Evolutionary conservation across 1,140 invertebrate species (phyloP), one percentile per base, ranked within the genome.

Genomic region (Drosophila fuyamai): DNA sequence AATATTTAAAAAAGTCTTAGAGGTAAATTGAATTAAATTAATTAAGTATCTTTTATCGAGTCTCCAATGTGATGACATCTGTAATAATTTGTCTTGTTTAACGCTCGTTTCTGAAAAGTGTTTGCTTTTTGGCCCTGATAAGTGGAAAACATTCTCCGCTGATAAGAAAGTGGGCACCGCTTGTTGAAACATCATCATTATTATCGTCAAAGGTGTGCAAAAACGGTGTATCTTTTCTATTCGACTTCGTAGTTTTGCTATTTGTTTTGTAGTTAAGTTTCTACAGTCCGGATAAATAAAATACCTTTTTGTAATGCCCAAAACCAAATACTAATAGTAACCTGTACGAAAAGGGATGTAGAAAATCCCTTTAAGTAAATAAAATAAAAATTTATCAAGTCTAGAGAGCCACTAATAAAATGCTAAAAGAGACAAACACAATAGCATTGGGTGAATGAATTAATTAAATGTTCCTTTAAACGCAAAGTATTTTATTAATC

Each of bases 1-100:
- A 8, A 32, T 32, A 32, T 32, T 38, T 38, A 3, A 10, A 38
- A 9, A 38, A 10, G 10, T 4, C 3, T 38, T 38, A 10, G 23
- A 4, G 23, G 23, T 23, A 23, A 23, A 23, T 23, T 23, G 4
- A 23, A 23, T 4, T 12, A n/a, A 27, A 27, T 12, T n/a, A 3
- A 27, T 13, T 7, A 48, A 8, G 14, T 43, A 10, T 27, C 14
- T 12, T 35, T 32, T 61, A 38, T 7, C 35, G 23, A 41, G 13
- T 27, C n/a, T 27, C 13, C 14, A 16, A n/a, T 6, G 14, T 16
- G 12, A 14, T 9, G 70, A 23, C 65, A 60, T 67, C 62, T 51
- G 66, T 61, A 57, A 73, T 73, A 84, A 84, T 77, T 85, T 53
- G 78, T 61, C 47, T 60, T 81, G 81, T 84, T 74, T 76, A 57